These are phyloP conservation scores for Oreochromis niloticus DNA, from an alignment of 2,113 vertebrate genomes.

Conservation along the genomic window DNA sequence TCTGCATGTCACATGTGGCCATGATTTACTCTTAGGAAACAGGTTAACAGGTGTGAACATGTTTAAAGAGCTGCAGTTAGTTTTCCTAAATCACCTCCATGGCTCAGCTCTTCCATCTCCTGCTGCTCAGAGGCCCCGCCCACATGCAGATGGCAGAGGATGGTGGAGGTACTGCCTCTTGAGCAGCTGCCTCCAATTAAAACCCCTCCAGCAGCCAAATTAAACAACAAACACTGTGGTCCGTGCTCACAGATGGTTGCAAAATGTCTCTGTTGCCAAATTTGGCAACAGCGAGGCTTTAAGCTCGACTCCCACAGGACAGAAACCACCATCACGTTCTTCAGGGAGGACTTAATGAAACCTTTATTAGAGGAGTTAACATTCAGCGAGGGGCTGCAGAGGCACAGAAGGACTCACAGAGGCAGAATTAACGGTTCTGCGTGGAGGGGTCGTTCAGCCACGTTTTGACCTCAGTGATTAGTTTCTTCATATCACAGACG, in stretches of 20 bases:
- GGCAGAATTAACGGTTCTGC: neutral
- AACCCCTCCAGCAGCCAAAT: neutral
- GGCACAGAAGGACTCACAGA: neutral
- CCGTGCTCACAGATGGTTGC: constrained; percentile 9
- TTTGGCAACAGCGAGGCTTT: neutral
- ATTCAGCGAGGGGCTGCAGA: neutral
- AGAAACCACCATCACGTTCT: neutral
- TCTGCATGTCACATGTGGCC: neutral
- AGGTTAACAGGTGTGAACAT: neutral
- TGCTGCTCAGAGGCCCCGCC: neutral
- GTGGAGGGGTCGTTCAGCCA: neutral
- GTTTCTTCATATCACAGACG: neutral
- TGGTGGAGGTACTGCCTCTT: neutral
- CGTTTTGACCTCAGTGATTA: neutral
- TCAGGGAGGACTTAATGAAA: neutral
- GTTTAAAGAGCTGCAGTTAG: neutral
- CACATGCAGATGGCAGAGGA: constrained; percentile 21
- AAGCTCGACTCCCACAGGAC: neutral
- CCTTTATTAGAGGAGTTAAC: neutral
- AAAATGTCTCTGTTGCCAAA: constrained; percentile 37
- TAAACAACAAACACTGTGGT: constrained; percentile 2
- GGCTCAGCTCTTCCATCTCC: neutral
- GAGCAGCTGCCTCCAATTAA: neutral
- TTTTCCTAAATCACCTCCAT: neutral
- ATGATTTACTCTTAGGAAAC: neutral